Evolutionary conservation across 1,140 invertebrate genomes (phyloP), one percentile per base, ranked within the genome.

Genomic region (Hycleus phaleratus): DNA sequence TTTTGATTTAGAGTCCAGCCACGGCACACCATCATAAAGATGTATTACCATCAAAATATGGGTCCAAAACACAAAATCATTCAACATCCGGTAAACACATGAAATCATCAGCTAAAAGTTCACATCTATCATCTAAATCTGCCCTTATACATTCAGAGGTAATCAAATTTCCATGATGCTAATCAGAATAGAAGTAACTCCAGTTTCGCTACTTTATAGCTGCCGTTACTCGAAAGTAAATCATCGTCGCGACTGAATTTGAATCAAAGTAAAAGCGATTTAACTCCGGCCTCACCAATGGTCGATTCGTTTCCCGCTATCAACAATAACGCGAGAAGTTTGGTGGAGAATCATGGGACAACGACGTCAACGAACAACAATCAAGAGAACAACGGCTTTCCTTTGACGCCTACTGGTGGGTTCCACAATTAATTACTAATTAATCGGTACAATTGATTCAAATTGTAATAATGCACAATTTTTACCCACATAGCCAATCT

Each of bases 351-450:
- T 46, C 66, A 68, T 45, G 58, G 62, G 43, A 63, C 60, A 43
- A 63, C 62, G 43, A 63, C 60, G 45, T 62, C 62, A 45, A 63
- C 63, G 24, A 71, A 72, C 56, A 72, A 72, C 50, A 62, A 67
- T 43, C 67, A 67, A 42, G 64, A 65, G 38, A 63, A 68, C 11
- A 60, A 62, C 59, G 54, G 58, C 38, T 65, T 70, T 56, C 77
- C 76, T 12, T 69, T 81, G 43, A 79, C 78, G 6, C 74, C 78
- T 12, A 71, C 75, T 71, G 79, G 79, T 80, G 65, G 70, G 67
- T 64, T 38, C 9, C 1, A 32, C 7, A 32, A 5, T 2, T 32
- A 32, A 32, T 6, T 39, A 10, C 10, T 39, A 39, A 39, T 39
- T 7, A 39, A 7, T 39, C 10, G 10, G 10, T 39, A 39, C 10